Base-by-base conservation (phyloP, 1,140 invertebrate genomes). In the Drosophila ogumai region DNA sequence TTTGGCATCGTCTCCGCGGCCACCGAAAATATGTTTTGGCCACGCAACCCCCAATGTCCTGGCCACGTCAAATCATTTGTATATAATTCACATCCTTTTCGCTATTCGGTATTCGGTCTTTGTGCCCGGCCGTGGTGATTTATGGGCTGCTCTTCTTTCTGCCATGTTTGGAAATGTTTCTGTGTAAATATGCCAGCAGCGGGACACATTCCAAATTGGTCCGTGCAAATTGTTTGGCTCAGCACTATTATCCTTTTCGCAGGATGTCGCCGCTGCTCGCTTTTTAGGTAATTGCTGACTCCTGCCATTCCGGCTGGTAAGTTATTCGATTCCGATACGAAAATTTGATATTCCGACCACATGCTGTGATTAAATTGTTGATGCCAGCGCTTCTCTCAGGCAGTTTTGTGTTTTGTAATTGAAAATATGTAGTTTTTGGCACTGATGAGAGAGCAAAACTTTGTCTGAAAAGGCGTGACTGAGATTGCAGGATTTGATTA, bases 271-370 rank as follows among this genome's bases (percentile, higher is more conserved):
- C 25, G 59, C 32, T 40, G 41, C 44, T 63, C 59, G 55, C 65
- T 77, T 78, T 88, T 88, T 90, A 90, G 84, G 86, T 90, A 90
- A 90, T 90, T 90, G 86, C 86, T 85, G 86, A 90, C 81, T 90
- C 74, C 71, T 73, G 77, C 61, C 84, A 81, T 87, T 87, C 60
- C 68, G 57, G 40, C 63, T 67, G 44, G 49, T 80, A 71, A 88
- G 65, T 88, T 88, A 79, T 90, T 50, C 52, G 66, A 68, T 79
- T 85, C 76, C 86, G 71, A 90, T 90, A 88, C 84, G 49, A 77
- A 85, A 80, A 90, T 90, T 90, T 81, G 86, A 90, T 90, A 90
- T 90, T 81, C 86, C 79, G 86, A 86, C 86, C 86, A 80, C 86
- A 90, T 90, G 86, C 86, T 86, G 86, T 79, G 86, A 79, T 90